Evolutionary conservation across 2,888 invertebrate species (phyloP).

Genomic region (Stegophylla sp.): DNA sequence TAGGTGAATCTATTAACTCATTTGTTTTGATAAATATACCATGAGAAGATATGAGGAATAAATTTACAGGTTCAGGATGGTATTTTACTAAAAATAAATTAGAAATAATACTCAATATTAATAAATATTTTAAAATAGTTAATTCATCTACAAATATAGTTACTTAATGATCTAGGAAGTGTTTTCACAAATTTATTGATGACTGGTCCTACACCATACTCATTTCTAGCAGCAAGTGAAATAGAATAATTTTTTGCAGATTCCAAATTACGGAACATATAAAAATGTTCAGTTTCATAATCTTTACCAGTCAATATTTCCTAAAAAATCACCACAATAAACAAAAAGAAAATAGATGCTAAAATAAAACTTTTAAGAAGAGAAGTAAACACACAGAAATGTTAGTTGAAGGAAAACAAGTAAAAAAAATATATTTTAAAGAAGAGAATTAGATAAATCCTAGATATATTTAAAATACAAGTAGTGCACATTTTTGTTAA

Average conservation of each 20-base stretch:
- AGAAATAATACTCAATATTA: background rate
- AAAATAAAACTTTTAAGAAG: background rate
- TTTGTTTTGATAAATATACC: slow-evolving; percentile 22
- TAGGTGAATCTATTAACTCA: slow-evolving; percentile 43
- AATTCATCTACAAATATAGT: slow-evolving; percentile 62
- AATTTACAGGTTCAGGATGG: slow-evolving; percentile 44
- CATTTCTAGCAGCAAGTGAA: slow-evolving; percentile 81
- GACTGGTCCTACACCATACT: slow-evolving; percentile 79
- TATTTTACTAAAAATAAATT: slow-evolving; percentile 36
- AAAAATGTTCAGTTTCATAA: slow-evolving; percentile 71
- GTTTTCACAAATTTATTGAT: slow-evolving; percentile 73
- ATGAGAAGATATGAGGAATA: slow-evolving; percentile 46
- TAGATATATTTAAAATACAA: background rate
- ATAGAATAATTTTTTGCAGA: slow-evolving; percentile 78
- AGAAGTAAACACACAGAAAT: slow-evolving; percentile 30
- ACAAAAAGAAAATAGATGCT: background rate
- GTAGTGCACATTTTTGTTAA: background rate
- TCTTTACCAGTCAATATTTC: slow-evolving; percentile 74
- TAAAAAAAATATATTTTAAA: background rate
- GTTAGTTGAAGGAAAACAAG: slow-evolving; percentile 26
- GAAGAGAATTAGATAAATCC: background rate
- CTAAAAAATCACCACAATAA: slow-evolving; percentile 65
- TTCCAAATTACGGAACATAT: slow-evolving; percentile 78
- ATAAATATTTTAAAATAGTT: slow-evolving; percentile 8
- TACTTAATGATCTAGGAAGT: slow-evolving; percentile 73